Conservation (phyloP, 2,113 vertebrate genomes). For the Apodemus speciosus region DNA sequence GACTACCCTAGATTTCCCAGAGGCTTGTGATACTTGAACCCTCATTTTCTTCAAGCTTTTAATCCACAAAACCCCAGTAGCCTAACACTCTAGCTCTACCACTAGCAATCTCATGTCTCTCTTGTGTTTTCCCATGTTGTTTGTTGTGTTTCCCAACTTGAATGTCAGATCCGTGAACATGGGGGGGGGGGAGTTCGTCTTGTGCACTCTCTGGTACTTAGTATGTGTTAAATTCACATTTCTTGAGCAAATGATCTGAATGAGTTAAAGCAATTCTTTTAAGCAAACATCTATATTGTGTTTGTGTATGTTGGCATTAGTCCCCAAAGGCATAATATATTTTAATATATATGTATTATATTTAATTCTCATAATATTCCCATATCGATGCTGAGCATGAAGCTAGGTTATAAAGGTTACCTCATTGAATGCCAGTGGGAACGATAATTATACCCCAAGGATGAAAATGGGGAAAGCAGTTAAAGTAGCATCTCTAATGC, state of each 20-base stretch:
- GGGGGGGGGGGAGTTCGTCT: too few species aligned
- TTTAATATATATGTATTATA: background rate
- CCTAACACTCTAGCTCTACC: too few species aligned
- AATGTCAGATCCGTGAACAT: background rate
- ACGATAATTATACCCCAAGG: background rate
- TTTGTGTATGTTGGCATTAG: background rate
- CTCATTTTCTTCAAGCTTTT: background rate
- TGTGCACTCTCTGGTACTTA: background rate
- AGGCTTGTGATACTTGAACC: background rate
- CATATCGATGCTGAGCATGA: background rate
- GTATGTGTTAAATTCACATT: background rate
- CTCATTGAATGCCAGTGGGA: background rate
- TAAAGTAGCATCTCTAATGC: background rate
- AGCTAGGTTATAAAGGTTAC: background rate
- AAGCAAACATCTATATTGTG: background rate
- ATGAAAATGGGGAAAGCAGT: background rate
- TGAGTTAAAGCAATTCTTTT: background rate
- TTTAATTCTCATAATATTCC: conserved; percentile 9
- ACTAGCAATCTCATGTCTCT: background rate
- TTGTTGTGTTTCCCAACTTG: background rate
- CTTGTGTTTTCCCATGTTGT: background rate
- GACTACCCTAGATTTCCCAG: background rate
- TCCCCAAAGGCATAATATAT: background rate
- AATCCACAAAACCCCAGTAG: background rate
- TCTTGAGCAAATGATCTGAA: conserved; percentile 6